A percentile compares a stretch with the other conserved stretches of the same genome.
phyloP scores from a whole-genome alignment of 1,140 invertebrate genomes.

The Drosophila tristis region DNA sequence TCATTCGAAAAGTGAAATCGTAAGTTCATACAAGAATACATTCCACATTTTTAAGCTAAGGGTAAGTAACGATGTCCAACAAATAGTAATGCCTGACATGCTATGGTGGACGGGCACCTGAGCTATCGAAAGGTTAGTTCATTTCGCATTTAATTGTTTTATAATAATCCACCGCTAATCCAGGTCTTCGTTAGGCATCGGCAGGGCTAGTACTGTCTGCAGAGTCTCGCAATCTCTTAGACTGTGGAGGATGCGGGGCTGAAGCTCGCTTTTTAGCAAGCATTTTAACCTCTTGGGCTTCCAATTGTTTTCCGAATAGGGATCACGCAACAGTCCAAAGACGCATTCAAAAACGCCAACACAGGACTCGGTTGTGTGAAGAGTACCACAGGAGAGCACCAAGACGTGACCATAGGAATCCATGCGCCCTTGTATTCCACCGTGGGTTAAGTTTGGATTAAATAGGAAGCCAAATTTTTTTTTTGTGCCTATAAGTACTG shows the following conservation, averaged over 20 bases:
- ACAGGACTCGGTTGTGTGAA: conserved; percentile 85
- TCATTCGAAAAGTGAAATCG: neutral
- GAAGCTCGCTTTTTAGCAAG: conserved; percentile 73
- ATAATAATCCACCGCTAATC: conserved; percentile 14
- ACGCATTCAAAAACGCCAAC: conserved; percentile 88
- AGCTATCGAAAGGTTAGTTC: too few species aligned
- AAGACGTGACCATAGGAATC: conserved; percentile 87
- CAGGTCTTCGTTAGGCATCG: conserved; percentile 47
- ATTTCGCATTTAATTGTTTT: too few species aligned
- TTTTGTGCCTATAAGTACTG: conserved; percentile 42
- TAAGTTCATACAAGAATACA: neutral
- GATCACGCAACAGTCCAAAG: conserved; percentile 87
- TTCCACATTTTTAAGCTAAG: too few species aligned
- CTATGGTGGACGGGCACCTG: neutral
- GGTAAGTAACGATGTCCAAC: neutral
- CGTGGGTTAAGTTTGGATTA: conserved; percentile 86
- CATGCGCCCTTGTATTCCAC: conserved; percentile 86
- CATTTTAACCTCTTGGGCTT: conserved; percentile 86
- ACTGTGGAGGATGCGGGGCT: conserved; percentile 51
- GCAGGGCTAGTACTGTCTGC: conserved; percentile 49
- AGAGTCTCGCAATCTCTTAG: conserved; percentile 52
- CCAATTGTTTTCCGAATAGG: conserved; percentile 86
- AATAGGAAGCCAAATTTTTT: conserved; percentile 85
- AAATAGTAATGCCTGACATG: neutral
- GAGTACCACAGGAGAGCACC: conserved; percentile 87